These are phyloP conservation scores for Agriotes lineatus DNA, from an alignment of 2,888 invertebrate species.

Conservation along the genomic window DNA sequence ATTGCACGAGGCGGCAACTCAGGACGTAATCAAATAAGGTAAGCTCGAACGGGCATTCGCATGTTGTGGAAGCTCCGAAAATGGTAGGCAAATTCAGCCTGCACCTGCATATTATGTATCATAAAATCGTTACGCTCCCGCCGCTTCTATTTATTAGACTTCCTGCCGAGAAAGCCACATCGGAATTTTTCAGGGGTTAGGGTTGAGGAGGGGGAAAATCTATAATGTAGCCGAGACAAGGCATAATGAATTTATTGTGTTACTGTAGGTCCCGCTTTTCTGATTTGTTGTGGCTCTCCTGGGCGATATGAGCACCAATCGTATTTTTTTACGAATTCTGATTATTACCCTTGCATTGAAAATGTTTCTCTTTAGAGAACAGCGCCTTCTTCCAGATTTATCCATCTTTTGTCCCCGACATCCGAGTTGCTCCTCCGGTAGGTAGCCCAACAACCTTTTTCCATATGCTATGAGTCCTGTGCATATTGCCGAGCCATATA, in stretches of 20 bases:
- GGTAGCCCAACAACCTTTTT: too few relatives aligned
- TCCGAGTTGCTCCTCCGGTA: too few relatives aligned
- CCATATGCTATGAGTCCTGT: too few relatives aligned
- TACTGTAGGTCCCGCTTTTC: neutral
- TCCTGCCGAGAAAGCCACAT: neutral
- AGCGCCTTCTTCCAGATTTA: too few relatives aligned
- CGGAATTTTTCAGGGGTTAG: neutral
- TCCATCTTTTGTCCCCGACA: too few relatives aligned
- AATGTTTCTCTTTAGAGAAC: too few relatives aligned
- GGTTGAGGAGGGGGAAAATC: neutral
- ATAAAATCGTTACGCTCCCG: slow-evolving; percentile 24
- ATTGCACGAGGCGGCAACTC: slow-evolving; percentile 25
- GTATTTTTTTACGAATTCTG: too few relatives aligned
- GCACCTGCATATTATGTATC: slow-evolving; percentile 3
- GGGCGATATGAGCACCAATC: too few relatives aligned
- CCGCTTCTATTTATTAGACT: neutral
- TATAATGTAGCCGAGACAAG: neutral
- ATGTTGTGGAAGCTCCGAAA: slow-evolving; percentile 6
- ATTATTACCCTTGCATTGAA: too few relatives aligned
- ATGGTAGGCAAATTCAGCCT: neutral
- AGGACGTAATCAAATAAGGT: slow-evolving; percentile 27
- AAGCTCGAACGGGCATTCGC: slow-evolving; percentile 19
- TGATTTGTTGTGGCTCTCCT: neutral
- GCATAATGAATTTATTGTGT: slow-evolving; percentile 5
- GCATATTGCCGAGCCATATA: too few relatives aligned